phyloP scores from a whole-genome alignment of 2,113 vertebrate species.

The Oreochromis tanganicae region DNA sequence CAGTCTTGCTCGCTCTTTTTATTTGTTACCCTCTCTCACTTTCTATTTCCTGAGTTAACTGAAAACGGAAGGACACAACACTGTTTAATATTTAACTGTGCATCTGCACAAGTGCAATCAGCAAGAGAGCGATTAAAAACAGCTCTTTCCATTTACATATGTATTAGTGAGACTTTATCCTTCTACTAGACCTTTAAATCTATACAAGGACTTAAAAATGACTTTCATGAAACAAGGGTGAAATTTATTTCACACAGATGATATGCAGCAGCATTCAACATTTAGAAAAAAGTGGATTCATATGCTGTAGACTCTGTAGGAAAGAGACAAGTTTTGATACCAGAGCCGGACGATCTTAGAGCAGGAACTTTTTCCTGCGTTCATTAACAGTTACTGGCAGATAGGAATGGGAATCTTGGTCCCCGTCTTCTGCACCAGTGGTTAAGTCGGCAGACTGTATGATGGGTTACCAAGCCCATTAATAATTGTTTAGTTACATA shows the following conservation, averaged over 20 bases:
- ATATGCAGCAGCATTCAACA: neutral
- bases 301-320: neutral
- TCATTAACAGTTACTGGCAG: neutral
- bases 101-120: neutral
- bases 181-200: neutral
- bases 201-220: neutral
- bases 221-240: neutral
- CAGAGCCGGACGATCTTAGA: accelerated
- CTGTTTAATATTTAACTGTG: slow-evolving; percentile 10
- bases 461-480: neutral
- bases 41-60: neutral
- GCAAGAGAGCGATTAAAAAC: neutral
- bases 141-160: neutral
- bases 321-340: neutral
- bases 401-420: neutral
- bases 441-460: neutral
- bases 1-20: neutral
- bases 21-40: neutral
- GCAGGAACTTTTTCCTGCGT: neutral
- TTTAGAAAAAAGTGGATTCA: neutral
- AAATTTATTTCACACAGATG: neutral
- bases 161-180: neutral
- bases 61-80: neutral
- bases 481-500: neutral
- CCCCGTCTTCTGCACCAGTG: neutral